Conservation (phyloP, 2,888 invertebrate species). For the Bibio marci region DNA sequence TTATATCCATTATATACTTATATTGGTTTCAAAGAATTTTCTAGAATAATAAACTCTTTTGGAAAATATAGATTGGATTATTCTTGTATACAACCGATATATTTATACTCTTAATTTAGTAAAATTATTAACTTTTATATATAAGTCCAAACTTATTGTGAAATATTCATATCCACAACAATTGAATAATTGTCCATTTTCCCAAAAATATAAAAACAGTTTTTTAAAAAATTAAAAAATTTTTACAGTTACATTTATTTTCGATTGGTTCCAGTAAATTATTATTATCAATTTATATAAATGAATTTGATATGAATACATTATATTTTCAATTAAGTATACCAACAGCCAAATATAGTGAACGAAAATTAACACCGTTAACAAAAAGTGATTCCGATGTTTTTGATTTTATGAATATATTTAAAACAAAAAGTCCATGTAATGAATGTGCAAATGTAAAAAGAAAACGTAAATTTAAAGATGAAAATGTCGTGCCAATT, state of each 20-base stretch:
- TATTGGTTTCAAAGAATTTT: too few relatives aligned
- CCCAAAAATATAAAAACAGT: too few relatives aligned
- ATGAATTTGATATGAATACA: slow-evolving; percentile 17
- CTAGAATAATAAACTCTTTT: too few relatives aligned
- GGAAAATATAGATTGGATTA: too few relatives aligned
- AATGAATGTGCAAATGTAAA: background rate
- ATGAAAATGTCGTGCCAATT: background rate
- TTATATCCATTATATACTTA: too few relatives aligned
- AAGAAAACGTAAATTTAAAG: background rate
- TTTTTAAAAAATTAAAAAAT: too few relatives aligned
- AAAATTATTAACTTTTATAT: too few relatives aligned
- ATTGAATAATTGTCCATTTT: too few relatives aligned
- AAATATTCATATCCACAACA: too few relatives aligned
- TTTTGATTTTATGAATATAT: background rate
- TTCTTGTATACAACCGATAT: too few relatives aligned
- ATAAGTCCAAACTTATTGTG: too few relatives aligned
- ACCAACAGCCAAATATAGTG: background rate
- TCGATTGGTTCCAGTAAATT: slow-evolving; percentile 26
- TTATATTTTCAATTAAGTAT: slow-evolving; percentile 5
- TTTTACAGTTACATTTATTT: slow-evolving; percentile 20
- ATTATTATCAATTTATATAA: slow-evolving; percentile 22
- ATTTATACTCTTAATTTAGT: too few relatives aligned
- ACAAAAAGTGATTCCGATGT: background rate
- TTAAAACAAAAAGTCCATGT: background rate
- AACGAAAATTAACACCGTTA: background rate